These are phyloP conservation scores for Trichomalopsis sarcophagae DNA, from an alignment of 1,140 invertebrate genomes.

Conservation along the genomic window DNA sequence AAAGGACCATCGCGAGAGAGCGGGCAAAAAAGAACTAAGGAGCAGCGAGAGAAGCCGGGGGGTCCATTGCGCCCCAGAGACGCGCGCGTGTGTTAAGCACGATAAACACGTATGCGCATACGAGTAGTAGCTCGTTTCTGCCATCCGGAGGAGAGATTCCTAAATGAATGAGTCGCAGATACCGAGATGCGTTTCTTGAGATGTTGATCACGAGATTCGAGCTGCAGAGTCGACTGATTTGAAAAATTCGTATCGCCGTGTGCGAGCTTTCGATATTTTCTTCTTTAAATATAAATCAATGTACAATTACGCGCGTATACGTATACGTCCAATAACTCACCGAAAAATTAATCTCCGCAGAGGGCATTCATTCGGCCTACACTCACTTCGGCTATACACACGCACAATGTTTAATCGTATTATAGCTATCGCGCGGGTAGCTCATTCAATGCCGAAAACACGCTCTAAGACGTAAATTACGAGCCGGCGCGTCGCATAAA, in stretches of 20 bases:
- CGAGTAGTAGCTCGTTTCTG: constrained; percentile 14
- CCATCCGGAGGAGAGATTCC: constrained; percentile 10
- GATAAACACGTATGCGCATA: constrained; percentile 59
- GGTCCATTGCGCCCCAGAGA: constrained; percentile 57
- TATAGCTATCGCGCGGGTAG: background rate
- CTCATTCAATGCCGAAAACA: background rate
- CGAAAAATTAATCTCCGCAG: background rate
- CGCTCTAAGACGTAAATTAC: constrained; percentile 30
- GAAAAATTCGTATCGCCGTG: background rate
- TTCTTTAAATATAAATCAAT: constrained; percentile 2
- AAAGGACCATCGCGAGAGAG: constrained; percentile 16
- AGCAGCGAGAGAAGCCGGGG: constrained; percentile 44
- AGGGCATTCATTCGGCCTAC: background rate
- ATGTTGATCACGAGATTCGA: too few relatives aligned
- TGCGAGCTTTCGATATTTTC: background rate
- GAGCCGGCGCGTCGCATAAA: background rate
- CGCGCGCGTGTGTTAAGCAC: constrained; percentile 60
- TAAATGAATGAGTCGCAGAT: background rate
- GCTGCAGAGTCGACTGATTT: background rate
- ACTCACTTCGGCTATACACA: background rate
- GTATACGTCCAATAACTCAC: too few relatives aligned
- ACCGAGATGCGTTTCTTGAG: background rate
- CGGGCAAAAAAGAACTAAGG: constrained; percentile 59
- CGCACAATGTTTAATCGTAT: background rate
- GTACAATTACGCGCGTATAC: too few relatives aligned